A percentile compares a stretch with the other conserved stretches of the same genome.
These are phyloP conservation scores for Tetragonisca angustula DNA, from an alignment of 2,888 invertebrate species.

Conservation along the genomic window DNA sequence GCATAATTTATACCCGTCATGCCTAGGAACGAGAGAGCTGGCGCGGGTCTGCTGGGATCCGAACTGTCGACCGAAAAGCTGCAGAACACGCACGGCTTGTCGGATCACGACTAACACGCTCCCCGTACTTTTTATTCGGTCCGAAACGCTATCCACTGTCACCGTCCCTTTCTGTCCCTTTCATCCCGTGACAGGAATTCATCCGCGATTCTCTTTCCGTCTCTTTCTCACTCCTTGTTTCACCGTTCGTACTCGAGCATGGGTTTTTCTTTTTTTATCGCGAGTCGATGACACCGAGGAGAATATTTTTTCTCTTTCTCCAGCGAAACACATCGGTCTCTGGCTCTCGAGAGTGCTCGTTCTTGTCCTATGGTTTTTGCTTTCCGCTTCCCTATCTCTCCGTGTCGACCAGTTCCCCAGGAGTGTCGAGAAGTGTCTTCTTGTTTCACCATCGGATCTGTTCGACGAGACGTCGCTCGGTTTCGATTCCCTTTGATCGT, in stretches of 20 bases:
- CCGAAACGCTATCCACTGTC: conserved; percentile 6
- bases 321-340: neutral
- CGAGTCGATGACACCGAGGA: conserved; percentile 10
- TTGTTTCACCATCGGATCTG: neutral
- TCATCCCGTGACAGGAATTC: conserved; percentile 29
- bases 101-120: conserved; percentile 56
- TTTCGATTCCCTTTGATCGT: neutral
- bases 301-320: conserved; percentile 12
- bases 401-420: neutral
- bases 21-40: conserved; percentile 59
- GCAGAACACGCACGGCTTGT: conserved; percentile 67
- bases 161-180: neutral
- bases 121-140: conserved; percentile 43
- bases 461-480: neutral
- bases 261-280: conserved; percentile 40
- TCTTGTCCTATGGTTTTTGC: neutral
- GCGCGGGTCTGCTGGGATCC: conserved; percentile 69
- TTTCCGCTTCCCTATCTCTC: neutral
- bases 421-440: neutral
- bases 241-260: conserved; percentile 14
- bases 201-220: conserved; percentile 5
- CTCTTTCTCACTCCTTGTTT: conserved; percentile 18
- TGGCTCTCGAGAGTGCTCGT: conserved; percentile 10
- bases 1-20: conserved; percentile 81
- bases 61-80: conserved; percentile 68